Base-by-base conservation (phyloP, 2,113 vertebrate species). In the Miniopterus natalensis region DNA sequence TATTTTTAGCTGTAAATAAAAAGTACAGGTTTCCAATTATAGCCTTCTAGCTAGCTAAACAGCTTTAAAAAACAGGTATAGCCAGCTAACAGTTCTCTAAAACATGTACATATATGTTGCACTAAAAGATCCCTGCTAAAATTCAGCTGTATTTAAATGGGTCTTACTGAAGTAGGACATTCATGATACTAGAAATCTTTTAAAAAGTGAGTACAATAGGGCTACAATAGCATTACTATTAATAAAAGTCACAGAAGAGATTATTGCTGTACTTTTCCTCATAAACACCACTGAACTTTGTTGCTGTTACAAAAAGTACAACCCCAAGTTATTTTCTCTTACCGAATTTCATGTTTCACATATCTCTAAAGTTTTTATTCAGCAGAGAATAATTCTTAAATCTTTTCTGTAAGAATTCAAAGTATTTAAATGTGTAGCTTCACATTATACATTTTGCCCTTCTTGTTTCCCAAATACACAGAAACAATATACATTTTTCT, bases 401-500 rank as follows among this genome's bases (percentile, higher is more conserved):
- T 97, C 96, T 98, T 97, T 98, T 98, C 98, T 98, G 98, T 97
- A 98, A 95, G 98, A 98, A 98, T 91, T 83, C 96, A 96, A 98
- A 98, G 95, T 93, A 98, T 98, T 97, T 98, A 98, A 98, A 98
- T 98, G 98, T 97, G 90, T 98, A 98, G 97, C 95, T 98, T 99
- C 98, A 99, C 98, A 98, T 98, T 98, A 98, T 97, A 98, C 97
- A 78, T 98, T 98, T 98, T 98, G 97, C 98, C 98, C 98, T 98
- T 98, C 96, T 98, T 98, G 95, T 98, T 98, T 98, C 98, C 94
- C 98, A 98, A 98, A 98, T 97, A 98, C 98, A 98, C 98, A 97
- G 98, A 98, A 97, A 98, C 98, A 98, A 98, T 98, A 97, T 98
- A 98, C 98, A 98, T 97, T 99, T 97, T 98, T 97, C 97, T 98